phyloP scores from a whole-genome alignment of 2,113 vertebrate species.

The Pelecanoides urinatrix region DNA sequence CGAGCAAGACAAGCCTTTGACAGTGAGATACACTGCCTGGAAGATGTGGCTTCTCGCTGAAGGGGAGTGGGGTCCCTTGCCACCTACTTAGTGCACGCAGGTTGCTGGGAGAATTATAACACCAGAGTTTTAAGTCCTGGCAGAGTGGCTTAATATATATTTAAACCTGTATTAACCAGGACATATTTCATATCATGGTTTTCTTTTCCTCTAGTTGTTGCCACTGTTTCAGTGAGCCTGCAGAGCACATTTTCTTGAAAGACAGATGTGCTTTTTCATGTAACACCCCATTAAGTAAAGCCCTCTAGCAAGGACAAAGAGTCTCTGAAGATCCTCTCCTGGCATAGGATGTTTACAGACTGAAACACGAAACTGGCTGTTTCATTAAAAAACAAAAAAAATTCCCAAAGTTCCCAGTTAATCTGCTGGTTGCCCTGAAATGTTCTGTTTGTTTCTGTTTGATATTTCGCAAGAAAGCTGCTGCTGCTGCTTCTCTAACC shows the following conservation, averaged over 20 bases:
- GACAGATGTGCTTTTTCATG: slow-evolving; percentile 30
- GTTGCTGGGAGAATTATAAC: not conserved
- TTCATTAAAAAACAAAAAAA: not conserved
- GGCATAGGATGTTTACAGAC: not conserved
- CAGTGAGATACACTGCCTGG: accelerated
- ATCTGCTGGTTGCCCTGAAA: not conserved
- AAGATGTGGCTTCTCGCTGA: not conserved
- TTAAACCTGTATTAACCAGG: not conserved
- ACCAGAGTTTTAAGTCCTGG: not conserved
- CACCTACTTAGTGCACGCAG: not conserved
- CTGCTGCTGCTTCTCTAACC: not conserved
- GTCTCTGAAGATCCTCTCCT: slow-evolving; percentile 9
- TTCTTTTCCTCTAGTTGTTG: not conserved
- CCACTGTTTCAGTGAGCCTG: not conserved
- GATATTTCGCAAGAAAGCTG: not conserved
- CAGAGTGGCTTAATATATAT: not conserved
- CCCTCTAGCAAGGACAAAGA: slow-evolving; percentile 50
- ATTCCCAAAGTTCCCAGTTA: not conserved
- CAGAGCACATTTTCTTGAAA: slow-evolving; percentile 35
- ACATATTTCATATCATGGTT: not conserved
- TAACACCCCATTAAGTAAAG: slow-evolving; percentile 52
- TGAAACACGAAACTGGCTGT: not conserved
- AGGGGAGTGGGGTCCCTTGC: not conserved
- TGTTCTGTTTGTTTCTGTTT: not conserved
- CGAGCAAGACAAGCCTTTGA: not conserved